Percentiles rank a stretch among this genome's conserved stretches.
phyloP scores from a whole-genome alignment of 1,140 invertebrate species.

The Bathynomus jamesi region DNA sequence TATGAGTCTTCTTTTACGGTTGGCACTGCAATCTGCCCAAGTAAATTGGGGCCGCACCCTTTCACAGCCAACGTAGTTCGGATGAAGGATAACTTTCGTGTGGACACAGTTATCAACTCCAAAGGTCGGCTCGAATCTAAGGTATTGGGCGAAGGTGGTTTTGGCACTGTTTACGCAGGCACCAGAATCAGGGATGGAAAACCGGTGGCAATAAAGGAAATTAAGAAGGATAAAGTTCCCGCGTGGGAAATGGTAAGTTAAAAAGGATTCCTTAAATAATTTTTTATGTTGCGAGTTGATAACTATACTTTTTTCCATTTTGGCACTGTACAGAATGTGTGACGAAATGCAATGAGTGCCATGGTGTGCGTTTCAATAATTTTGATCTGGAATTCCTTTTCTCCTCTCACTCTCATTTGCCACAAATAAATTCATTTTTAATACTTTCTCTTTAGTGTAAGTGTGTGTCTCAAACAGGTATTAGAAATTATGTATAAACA shows the following conservation, averaged over 20 bases:
- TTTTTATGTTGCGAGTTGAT: too few relatives aligned
- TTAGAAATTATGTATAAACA: too few relatives aligned
- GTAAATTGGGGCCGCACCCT: not conserved
- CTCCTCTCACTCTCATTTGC: too few relatives aligned
- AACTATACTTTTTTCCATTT: too few relatives aligned
- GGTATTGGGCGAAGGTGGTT: constrained; percentile 49
- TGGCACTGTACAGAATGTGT: too few relatives aligned
- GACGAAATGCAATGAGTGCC: too few relatives aligned
- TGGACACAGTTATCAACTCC: not conserved
- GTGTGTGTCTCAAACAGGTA: too few relatives aligned
- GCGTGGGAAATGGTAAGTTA: constrained; percentile 13
- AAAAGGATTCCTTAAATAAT: too few relatives aligned
- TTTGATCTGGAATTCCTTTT: too few relatives aligned
- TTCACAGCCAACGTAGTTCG: not conserved
- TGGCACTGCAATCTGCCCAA: not conserved
- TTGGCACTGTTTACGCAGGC: constrained; percentile 51
- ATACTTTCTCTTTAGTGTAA: too few relatives aligned
- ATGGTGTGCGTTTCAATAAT: too few relatives aligned
- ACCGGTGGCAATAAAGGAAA: constrained; percentile 37
- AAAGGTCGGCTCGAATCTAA: constrained; percentile 1
- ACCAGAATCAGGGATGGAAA: constrained; percentile 44
- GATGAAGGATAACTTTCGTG: not conserved
- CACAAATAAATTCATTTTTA: too few relatives aligned
- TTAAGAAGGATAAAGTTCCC: constrained; percentile 7
- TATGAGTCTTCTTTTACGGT: not conserved